A percentile compares a stretch with the other conserved stretches of the same genome.
Evolutionary conservation across 2,797 vertebrate genomes (phyloP).

Genomic region (Prionace glauca): DNA sequence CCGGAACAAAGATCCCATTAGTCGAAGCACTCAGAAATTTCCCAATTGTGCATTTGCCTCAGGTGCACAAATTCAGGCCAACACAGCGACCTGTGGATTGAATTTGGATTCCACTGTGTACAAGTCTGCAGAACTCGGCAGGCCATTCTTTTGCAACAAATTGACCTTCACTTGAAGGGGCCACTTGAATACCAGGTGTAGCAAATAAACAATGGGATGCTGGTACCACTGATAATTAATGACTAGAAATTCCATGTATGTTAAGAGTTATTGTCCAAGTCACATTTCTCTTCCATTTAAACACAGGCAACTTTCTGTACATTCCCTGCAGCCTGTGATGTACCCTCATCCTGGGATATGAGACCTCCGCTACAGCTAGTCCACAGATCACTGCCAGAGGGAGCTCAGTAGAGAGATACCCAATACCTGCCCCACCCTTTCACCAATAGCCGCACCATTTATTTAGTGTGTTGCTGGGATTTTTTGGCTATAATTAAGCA

Average conservation of each 20-base stretch:
- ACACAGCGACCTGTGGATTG: neutral
- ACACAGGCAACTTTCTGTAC: neutral
- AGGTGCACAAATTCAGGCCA: too few relatives aligned
- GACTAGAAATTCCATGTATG: neutral
- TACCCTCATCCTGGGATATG: neutral
- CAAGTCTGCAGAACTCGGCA: neutral
- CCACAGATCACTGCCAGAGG: neutral
- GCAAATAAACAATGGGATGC: neutral
- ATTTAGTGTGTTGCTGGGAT: neutral
- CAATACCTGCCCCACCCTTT: neutral
- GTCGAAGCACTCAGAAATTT: too few relatives aligned
- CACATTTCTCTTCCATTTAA: neutral
- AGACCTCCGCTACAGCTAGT: neutral
- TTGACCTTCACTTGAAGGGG: neutral
- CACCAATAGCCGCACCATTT: neutral
- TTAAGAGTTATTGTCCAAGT: neutral
- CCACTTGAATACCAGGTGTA: neutral
- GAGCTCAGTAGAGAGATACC: neutral
- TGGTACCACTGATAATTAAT: neutral
- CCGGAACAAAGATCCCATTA: too few relatives aligned
- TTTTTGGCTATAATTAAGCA: neutral
- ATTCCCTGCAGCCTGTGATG: neutral
- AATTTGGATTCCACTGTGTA: neutral
- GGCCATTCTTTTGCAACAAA: neutral
- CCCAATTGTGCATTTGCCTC: too few relatives aligned